phyloP scores from a whole-genome alignment of 2,888 invertebrate species.

The Stegophylla sp. region DNA sequence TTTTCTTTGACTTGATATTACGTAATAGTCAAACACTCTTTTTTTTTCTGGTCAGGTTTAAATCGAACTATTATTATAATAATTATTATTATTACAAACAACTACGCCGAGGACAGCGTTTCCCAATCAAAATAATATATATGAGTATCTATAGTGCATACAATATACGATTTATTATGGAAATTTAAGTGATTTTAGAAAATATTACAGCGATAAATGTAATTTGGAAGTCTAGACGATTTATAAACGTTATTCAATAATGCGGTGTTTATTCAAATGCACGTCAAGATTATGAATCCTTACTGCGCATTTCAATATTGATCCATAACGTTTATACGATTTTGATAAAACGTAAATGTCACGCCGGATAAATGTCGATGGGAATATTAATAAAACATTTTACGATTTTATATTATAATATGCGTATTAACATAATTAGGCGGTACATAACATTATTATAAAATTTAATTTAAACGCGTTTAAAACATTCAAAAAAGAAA shows the following conservation, averaged over 20 bases:
- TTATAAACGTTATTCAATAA: conserved; percentile 36
- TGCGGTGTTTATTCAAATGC: conserved; percentile 36
- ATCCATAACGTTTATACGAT: conserved; percentile 23
- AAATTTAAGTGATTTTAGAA: conserved; percentile 4
- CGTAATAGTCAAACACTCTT: not conserved
- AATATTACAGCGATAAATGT: conserved; percentile 23
- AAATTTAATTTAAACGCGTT: not conserved
- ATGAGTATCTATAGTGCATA: not conserved
- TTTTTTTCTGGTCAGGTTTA: not conserved
- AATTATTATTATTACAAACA: no score
- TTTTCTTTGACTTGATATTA: not conserved
- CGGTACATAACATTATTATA: conserved; percentile 1
- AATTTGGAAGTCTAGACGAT: conserved; percentile 50
- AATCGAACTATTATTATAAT: not conserved
- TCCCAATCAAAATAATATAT: conserved; percentile 35
- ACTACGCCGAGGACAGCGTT: not conserved
- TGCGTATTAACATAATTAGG: not conserved
- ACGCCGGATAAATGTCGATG: not conserved
- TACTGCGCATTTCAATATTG: not conserved
- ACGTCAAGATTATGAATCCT: not conserved
- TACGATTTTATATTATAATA: no score
- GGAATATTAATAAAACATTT: conserved; percentile 50
- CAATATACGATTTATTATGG: not conserved
- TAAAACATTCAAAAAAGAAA: no score
- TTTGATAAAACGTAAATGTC: conserved; percentile 30